Base-by-base conservation (phyloP, 1,140 invertebrate species). In the Spodoptera litura region DNA sequence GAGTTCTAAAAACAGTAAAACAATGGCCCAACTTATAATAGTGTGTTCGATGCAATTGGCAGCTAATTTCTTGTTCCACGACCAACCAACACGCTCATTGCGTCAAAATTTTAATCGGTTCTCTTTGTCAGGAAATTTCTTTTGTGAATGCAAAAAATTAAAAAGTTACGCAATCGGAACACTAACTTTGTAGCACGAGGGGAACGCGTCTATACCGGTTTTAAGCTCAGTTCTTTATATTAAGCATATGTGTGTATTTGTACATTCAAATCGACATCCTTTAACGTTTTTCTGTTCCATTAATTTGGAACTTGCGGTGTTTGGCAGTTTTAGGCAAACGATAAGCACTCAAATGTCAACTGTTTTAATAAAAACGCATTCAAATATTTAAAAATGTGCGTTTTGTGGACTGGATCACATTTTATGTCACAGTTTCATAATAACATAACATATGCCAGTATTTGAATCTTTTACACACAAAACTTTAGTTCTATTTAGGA, bases 11-110 rank as follows among this genome's bases (percentile, higher is more conserved):
- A 93, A 93, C 91, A 88, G 87, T 87, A 88, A 88, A 93, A 93
- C 91, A 93, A 92, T 91, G 83, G 78, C 78, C 86, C 79, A 93
- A 93, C 91, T 93, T 92, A 93, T 92, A 93, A 93, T 92, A 91
- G 92, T 92, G 89, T 91, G 88, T 89, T 89, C 84, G 84, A 87
- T 93, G 92, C 89, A 89, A 93, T 92, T 93, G 92, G 92, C 92
- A 93, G 92, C 88, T 93, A 93, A 93, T 93, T 93, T 92, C 89
- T 90, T 89, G 88, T 84, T 82, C 79, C 85, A 82, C 81, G 74
- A 84, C 80, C 86, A 86, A 80, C 61, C 74, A 77, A 66, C 74
- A 66, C 85, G 83, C 81, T 80, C 71, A 88, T 88, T 91, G 89
- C 89, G 87, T 87, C 85, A 82, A 87, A 88, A 88, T 91, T 92